These are phyloP conservation scores for Agrypnia vestita DNA, from an alignment of 1,140 invertebrate species.

Conservation along the genomic window DNA sequence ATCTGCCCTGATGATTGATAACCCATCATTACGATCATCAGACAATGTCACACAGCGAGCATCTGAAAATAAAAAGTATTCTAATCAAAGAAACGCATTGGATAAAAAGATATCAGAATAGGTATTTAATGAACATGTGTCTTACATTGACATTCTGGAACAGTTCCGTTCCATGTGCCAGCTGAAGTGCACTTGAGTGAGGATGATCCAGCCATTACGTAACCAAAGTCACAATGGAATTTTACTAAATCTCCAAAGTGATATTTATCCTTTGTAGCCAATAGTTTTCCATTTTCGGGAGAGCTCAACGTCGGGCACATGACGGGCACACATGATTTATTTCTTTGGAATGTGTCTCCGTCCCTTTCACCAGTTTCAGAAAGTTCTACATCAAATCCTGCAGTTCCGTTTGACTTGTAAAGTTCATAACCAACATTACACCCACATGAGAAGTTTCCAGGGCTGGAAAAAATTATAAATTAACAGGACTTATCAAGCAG, in stretches of 20 bases:
- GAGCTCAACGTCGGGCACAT: conserved; percentile 88
- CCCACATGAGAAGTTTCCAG: conserved; percentile 89
- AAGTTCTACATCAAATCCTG: conserved; percentile 87
- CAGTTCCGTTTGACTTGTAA: conserved; percentile 92
- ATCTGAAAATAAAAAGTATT: conserved; percentile 73
- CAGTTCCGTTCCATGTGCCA: conserved; percentile 94
- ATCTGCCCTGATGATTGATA: conserved; percentile 83
- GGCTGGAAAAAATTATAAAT: conserved; percentile 68
- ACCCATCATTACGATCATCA: conserved; percentile 91
- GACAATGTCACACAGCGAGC: conserved; percentile 91
- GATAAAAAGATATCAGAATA: not conserved
- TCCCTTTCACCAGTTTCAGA: conserved; percentile 90
- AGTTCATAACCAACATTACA: conserved; percentile 96
- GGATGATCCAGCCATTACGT: conserved; percentile 89
- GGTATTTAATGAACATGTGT: not conserved
- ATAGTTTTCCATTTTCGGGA: conserved; percentile 91
- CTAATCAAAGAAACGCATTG: not conserved
- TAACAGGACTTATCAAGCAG: too few species aligned
- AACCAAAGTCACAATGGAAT: conserved; percentile 97
- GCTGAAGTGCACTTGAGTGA: conserved; percentile 90
- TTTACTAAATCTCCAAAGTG: conserved; percentile 92
- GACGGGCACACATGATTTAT: conserved; percentile 95
- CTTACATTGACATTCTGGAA: conserved; percentile 93
- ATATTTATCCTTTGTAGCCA: conserved; percentile 87
- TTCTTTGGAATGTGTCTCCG: conserved; percentile 91